These are phyloP conservation scores for Zosterops japonicus DNA, from an alignment of 2,113 vertebrate species.

Conservation along the genomic window DNA sequence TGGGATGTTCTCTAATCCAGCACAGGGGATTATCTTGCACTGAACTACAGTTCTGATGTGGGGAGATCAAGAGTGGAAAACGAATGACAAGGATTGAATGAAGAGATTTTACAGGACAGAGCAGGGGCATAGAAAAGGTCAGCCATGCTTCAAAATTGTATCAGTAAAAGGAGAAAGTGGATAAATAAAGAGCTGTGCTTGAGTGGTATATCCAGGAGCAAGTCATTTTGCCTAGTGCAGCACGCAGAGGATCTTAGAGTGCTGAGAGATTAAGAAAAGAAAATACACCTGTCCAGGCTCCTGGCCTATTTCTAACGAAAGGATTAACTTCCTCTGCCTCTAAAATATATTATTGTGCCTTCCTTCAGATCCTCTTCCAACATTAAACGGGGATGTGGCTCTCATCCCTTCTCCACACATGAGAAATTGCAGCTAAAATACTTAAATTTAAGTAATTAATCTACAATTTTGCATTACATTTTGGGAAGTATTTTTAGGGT, in stretches of 20 bases:
- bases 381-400: background rate
- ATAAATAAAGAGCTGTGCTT: background rate
- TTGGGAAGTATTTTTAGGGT: background rate
- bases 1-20: background rate
- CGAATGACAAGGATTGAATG: background rate
- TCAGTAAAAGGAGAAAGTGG: slow-evolving; percentile 12
- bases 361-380: background rate
- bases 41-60: background rate
- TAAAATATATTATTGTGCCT: background rate
- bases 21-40: background rate
- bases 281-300: background rate
- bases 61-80: background rate
- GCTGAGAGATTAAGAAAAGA: background rate
- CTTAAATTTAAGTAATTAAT: background rate
- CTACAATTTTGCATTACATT: background rate
- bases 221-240: background rate
- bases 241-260: background rate
- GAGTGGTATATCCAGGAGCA: background rate
- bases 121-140: background rate
- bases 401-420: background rate
- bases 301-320: background rate
- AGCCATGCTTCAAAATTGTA: background rate
- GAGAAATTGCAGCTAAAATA: background rate
- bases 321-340: background rate
- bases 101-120: slow-evolving; percentile 11